Conservation (phyloP, 2,113 vertebrate genomes). For the Empidonax traillii region DNA sequence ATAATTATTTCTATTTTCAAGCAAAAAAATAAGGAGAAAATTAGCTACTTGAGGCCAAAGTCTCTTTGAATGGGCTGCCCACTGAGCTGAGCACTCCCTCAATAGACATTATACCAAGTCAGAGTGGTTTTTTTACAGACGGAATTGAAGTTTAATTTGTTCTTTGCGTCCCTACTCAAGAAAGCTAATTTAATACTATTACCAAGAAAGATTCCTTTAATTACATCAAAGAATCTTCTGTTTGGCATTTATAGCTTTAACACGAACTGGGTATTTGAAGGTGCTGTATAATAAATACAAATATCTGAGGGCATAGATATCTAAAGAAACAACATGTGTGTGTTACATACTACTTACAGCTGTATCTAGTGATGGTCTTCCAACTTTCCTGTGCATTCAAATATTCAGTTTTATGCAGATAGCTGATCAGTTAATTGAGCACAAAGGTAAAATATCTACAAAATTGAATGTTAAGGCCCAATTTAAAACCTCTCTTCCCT, state of each 20-base stretch:
- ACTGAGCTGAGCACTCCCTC: not conserved
- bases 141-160: slow-evolving; percentile 23
- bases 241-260: not conserved
- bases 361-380: not conserved
- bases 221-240: not conserved
- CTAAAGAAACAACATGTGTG: not conserved
- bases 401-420: not conserved
- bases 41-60: not conserved
- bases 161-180: not conserved
- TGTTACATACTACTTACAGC: not conserved
- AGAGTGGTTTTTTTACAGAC: not conserved
- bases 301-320: not conserved
- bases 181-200: slow-evolving; percentile 14
- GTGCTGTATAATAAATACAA: not conserved
- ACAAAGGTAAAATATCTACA: not conserved
- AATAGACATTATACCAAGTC: not conserved
- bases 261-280: not conserved
- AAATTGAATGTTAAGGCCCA: not conserved
- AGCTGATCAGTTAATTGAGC: not conserved
- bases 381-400: not conserved
- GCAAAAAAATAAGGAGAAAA: not conserved
- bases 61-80: not conserved
- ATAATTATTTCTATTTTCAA: not conserved
- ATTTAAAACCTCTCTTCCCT: not conserved
- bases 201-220: not conserved